Base-by-base conservation (phyloP, 2,888 invertebrate species). In the Crocallis elinguaria region DNA sequence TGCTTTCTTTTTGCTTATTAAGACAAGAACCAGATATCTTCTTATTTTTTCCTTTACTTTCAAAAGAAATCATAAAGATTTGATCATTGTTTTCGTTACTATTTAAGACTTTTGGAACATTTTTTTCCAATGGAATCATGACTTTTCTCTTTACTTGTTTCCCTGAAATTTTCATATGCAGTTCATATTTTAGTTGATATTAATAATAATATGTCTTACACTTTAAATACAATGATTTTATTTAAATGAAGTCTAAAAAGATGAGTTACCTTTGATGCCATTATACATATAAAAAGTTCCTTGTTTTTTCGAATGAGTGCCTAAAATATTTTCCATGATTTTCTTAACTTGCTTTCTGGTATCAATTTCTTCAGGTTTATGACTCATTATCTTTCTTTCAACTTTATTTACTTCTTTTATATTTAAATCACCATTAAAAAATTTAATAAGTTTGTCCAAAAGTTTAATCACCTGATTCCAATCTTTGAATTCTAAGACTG, bases 401-500 rank as follows among this genome's bases (percentile, higher is more conserved):
- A 30, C 35, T 9, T 62, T 68, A 42, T 62, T 61, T 5, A 64
- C 43, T 63, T 69, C 62, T 63, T 75, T 77, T 1, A 78, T 27
- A 53, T 72, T 64, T 35, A 73, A 50, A 23, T 80, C 76, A 36
- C 84, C 84, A 23, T 54, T 53, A 64, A 82, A 84, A 66, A 87
- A 85, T 57, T 81, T 73, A 0, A 79, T 64, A 9, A 84, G 57
- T 65, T 88, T 90, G 44, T 84, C 78, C 19, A 87, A 36, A 23
- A 89, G 57, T 51, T 73, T 78, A 14, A 73, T 72, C 1, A 91
- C 71, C 63, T 73, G 63, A 12, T 84, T 75, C 93, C 93, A 93
- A 59, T 93, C 80, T 66, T 86, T 89, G 65, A 94, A 94, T 72
- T 93, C 93, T 23, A 94, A 68, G 23, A 83, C 64, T 23, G 88